phyloP scores from a whole-genome alignment of 2,797 vertebrate species.

The Sparidentex hasta region DNA sequence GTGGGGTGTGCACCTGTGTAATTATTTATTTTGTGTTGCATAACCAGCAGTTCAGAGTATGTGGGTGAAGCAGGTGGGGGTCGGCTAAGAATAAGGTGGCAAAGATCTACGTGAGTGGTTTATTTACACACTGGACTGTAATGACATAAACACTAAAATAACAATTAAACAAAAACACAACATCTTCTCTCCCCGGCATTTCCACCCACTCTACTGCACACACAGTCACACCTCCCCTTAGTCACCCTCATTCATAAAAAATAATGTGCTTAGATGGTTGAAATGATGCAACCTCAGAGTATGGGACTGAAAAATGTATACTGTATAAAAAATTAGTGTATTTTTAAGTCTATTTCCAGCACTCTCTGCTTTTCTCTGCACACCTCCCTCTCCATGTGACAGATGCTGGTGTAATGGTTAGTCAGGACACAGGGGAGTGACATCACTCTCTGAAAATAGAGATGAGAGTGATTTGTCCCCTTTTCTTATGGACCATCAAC shows the following conservation, averaged over 20 bases:
- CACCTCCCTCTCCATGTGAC: slow-evolving; percentile 68
- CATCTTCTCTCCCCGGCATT: slow-evolving; percentile 20
- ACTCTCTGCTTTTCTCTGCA: slow-evolving; percentile 20
- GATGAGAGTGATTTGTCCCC: slow-evolving; percentile 69
- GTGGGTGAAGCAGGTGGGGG: slow-evolving; percentile 13
- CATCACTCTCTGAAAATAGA: slow-evolving; percentile 81
- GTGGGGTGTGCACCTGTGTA: slow-evolving; percentile 33
- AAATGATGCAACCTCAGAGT: slow-evolving; percentile 43
- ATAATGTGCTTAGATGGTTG: slow-evolving; percentile 45
- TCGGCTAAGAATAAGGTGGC: background rate
- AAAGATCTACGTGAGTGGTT: background rate
- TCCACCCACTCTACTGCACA: slow-evolving; percentile 46
- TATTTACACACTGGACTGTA: background rate
- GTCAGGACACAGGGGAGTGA: slow-evolving; percentile 76
- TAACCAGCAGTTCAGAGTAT: slow-evolving; percentile 38
- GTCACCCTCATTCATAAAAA: slow-evolving; percentile 78
- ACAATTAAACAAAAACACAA: slow-evolving; percentile 12
- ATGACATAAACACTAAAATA: slow-evolving; percentile 9
- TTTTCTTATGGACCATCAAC: slow-evolving; percentile 68
- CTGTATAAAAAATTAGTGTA: slow-evolving; percentile 11
- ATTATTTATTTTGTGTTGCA: slow-evolving; percentile 45
- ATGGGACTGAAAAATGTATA: slow-evolving; percentile 38
- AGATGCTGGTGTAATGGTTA: slow-evolving; percentile 76
- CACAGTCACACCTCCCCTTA: slow-evolving; percentile 58
- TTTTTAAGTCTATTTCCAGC: slow-evolving; percentile 53